Base-by-base conservation (phyloP, 2,888 invertebrate species). In the Platycheirus albimanus region DNA sequence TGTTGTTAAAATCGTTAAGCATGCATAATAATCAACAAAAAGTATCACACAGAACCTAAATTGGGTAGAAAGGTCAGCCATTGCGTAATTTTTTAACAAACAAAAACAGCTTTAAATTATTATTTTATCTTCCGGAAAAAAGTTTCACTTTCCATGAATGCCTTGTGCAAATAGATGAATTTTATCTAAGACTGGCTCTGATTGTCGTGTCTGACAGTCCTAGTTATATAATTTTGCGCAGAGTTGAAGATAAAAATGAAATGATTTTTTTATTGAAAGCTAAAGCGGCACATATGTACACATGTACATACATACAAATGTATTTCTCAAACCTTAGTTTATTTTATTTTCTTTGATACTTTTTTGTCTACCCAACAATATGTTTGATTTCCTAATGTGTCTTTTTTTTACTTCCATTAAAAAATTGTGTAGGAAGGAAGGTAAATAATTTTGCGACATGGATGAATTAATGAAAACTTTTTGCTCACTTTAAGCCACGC, bases 111-210 rank as follows among this genome's bases (percentile, higher is more conserved):
- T 8, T 33, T 4, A 43, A 13, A 45, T 45, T 47, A 45, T 20
- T 51, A 52, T 72, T 30, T 30, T 52, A 61, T 67, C 52, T 67
- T 67, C 41, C 51, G 41, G 38, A 61, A 72, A 61, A 58, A 72
- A 72, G 71, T 72, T 72, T 72, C 71, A 72, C 71, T 72, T 72
- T 72, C 52, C 15, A 20, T 52, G 6, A 52, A n/a, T 33, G 52
- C 63, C 63, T 63, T 52, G 52, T 38, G 52, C 43, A 52, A 72
- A 72, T 61, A 45, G 51, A 7, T 33, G 8, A 7, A 33, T 33
- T 33, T 33, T 33, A 33, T 6, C 8, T 8, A 3, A 33, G 6
- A 33, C 3, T 24, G 24, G 24, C 30, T 33, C 7, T 33, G 30
- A 5, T 24, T 24, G 24, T 24, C 24, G n/a, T 24, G 3, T 24